phyloP scores from a whole-genome alignment of 2,888 invertebrate species.

The Allygus modestus region DNA sequence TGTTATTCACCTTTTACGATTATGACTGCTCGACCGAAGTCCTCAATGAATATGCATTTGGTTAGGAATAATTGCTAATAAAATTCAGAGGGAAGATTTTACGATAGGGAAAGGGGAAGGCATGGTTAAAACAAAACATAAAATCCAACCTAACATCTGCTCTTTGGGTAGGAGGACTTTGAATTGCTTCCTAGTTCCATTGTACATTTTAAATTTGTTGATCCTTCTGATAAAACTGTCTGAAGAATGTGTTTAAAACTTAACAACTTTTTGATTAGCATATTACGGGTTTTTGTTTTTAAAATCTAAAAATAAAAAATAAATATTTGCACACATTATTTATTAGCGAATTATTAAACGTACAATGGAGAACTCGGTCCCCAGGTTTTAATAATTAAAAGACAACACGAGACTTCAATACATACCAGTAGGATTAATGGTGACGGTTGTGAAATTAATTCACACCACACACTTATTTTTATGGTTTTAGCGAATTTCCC shows the following conservation, averaged over 20 bases:
- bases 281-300: too few species aligned
- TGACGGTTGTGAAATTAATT: too few species aligned
- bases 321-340: too few species aligned
- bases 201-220: not conserved
- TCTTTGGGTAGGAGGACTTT: not conserved
- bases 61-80: not conserved
- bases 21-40: not conserved
- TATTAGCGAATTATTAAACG: too few species aligned
- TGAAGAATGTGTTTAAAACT: not conserved
- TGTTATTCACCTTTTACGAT: conserved; percentile 26
- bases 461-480: too few species aligned
- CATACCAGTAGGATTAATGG: too few species aligned
- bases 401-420: too few species aligned
- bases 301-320: too few species aligned
- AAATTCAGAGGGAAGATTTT: not conserved
- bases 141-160: not conserved
- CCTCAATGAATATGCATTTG: conserved; percentile 2
- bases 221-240: not conserved
- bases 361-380: too few species aligned
- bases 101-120: not conserved
- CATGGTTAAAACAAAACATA: not conserved
- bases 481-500: too few species aligned
- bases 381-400: too few species aligned
- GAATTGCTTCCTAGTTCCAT: not conserved
- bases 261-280: too few species aligned